A percentile compares a stretch with the other conserved stretches of the same genome.
phyloP scores from a whole-genome alignment of 2,113 vertebrate genomes.

The Psittacula cyanocephala region DNA sequence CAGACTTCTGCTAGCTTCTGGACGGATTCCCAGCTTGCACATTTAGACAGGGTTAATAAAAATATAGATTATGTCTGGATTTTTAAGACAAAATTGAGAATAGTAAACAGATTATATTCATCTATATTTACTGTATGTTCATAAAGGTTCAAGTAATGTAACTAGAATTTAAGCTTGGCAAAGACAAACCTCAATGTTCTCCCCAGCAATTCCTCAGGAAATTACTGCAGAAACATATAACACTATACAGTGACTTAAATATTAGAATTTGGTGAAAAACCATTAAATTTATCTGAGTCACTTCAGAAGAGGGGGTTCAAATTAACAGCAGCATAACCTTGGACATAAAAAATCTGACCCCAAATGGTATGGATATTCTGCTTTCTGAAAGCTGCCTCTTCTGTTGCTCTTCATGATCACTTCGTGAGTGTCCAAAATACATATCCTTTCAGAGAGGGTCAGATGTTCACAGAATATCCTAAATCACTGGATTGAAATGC shows the following conservation, averaged over 20 bases:
- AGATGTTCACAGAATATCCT: background rate
- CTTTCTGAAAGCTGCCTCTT: background rate
- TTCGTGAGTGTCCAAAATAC: background rate
- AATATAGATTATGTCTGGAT: constrained; percentile 68
- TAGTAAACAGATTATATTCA: constrained; percentile 72
- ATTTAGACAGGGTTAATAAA: constrained; percentile 70
- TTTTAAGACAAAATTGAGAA: constrained; percentile 69
- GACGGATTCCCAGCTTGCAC: constrained; percentile 61
- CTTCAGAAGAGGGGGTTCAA: background rate
- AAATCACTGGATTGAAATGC: background rate
- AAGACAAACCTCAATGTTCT: background rate
- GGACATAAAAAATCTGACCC: background rate
- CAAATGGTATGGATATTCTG: background rate
- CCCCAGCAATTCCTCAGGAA: constrained; percentile 51
- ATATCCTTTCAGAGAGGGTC: background rate
- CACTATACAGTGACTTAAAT: background rate
- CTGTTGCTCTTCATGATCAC: background rate
- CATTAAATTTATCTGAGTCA: background rate
- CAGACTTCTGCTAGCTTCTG: constrained; percentile 52
- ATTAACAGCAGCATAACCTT: background rate
- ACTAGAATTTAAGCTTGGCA: constrained; percentile 48
- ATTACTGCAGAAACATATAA: constrained; percentile 26
- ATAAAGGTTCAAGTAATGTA: constrained; percentile 58
- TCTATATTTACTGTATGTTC: constrained; percentile 57
- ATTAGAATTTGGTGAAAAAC: constrained; percentile 29